These are phyloP conservation scores for Acronicta aceris DNA, from an alignment of 2,888 invertebrate genomes.

Conservation along the genomic window DNA sequence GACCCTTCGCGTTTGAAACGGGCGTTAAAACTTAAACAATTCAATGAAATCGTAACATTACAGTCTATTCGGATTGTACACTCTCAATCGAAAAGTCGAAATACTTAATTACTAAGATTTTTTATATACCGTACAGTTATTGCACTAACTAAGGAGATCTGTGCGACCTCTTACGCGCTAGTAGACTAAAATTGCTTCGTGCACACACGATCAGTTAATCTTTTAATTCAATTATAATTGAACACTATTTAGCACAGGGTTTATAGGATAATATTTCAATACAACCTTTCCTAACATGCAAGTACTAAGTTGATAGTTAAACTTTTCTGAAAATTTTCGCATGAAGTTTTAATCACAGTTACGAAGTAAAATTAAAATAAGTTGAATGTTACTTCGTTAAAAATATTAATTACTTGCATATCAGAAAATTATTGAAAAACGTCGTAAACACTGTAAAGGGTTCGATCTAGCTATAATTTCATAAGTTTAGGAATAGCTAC, in stretches of 20 bases:
- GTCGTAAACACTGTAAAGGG: constrained; percentile 42
- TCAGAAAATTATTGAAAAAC: constrained; percentile 28
- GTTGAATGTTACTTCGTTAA: constrained; percentile 23
- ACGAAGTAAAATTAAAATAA: constrained; percentile 3
- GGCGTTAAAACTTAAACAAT: constrained; percentile 63
- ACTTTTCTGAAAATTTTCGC: constrained; percentile 20
- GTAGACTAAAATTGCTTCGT: constrained; percentile 80
- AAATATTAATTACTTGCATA: constrained; percentile 40
- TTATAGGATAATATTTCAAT: constrained; percentile 44
- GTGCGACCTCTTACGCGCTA: constrained; percentile 61
- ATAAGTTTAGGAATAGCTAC: constrained; percentile 31
- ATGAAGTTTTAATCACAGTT: constrained; percentile 40
- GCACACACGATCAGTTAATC: constrained; percentile 64
- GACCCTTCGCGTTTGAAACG: constrained; percentile 29
- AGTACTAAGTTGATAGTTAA: constrained; percentile 26
- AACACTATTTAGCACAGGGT: constrained; percentile 66
- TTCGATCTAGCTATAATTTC: constrained; percentile 27
- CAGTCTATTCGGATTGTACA: constrained; percentile 88
- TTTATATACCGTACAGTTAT: constrained; percentile 66
- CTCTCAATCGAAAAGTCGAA: constrained; percentile 83
- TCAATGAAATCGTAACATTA: constrained; percentile 77
- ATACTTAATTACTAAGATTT: constrained; percentile 74
- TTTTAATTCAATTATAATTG: constrained; percentile 61
- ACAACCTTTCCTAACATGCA: constrained; percentile 36
- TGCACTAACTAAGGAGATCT: constrained; percentile 78